phyloP scores from a whole-genome alignment of 2,888 invertebrate genomes.

The Schrankia costaestrigalis region DNA sequence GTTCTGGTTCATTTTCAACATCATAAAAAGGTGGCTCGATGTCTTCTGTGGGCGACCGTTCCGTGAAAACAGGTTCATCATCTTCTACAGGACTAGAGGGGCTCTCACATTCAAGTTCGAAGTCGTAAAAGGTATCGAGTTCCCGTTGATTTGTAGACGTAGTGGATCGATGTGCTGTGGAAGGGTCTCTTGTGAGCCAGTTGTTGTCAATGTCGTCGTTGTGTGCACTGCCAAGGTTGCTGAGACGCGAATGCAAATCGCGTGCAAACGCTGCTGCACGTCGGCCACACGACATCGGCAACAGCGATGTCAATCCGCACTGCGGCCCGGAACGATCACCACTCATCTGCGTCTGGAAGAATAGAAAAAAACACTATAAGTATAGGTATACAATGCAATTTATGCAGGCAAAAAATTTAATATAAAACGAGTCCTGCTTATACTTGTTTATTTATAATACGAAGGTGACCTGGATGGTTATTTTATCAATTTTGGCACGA shows the following conservation, averaged over 20 bases:
- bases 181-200: constrained; percentile 60
- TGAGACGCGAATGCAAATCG: constrained; percentile 86
- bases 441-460: constrained; percentile 15
- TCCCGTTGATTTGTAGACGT: constrained; percentile 53
- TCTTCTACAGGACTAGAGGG: constrained; percentile 86
- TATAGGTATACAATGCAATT: background rate
- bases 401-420: too few species aligned
- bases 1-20: constrained; percentile 69
- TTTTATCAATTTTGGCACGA: constrained; percentile 30
- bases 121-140: constrained; percentile 83
- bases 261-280: constrained; percentile 91
- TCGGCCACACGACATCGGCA: constrained; percentile 89
- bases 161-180: constrained; percentile 39
- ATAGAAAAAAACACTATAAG: constrained; percentile 21
- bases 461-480: constrained; percentile 28
- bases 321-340: constrained; percentile 78
- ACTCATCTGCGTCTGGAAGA: constrained; percentile 78
- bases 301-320: constrained; percentile 85
- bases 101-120: constrained; percentile 83
- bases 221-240: constrained; percentile 83
- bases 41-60: constrained; percentile 74
- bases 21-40: constrained; percentile 79
- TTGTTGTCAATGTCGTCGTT: constrained; percentile 66
- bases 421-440: too few species aligned
- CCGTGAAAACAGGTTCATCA: constrained; percentile 73